Conservation (phyloP, 2,797 vertebrate species). For the Helarctos malayanus region DNA sequence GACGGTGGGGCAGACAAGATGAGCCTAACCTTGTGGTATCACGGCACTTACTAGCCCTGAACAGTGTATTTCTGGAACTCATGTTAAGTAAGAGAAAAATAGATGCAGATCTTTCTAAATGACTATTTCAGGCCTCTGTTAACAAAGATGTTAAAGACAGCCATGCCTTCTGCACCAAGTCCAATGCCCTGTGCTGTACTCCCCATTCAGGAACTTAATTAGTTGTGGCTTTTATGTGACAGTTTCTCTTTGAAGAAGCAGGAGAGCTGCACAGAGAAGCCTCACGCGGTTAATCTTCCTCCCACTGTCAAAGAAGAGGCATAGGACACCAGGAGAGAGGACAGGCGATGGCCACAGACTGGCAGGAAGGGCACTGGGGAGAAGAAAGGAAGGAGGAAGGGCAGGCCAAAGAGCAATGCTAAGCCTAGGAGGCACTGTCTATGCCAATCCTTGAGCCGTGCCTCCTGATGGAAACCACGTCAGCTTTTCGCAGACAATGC, state of each 20-base stretch:
- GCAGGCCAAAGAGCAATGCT: fast-evolving
- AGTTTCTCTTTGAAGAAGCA: conserved; percentile 59
- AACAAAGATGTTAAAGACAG: neutral
- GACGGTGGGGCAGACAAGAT: neutral
- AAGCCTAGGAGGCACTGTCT: neutral
- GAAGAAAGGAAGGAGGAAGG: neutral
- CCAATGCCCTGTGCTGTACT: fast-evolving
- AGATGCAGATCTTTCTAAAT: neutral
- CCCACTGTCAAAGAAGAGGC: neutral
- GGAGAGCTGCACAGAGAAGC: neutral
- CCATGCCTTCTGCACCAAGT: neutral
- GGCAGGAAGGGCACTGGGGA: neutral
- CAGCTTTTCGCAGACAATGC: fast-evolving
- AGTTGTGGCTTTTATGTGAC: neutral
- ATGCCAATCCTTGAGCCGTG: fast-evolving
- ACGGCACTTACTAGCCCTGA: fast-evolving
- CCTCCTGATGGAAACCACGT: fast-evolving
- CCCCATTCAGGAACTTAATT: neutral
- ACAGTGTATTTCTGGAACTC: neutral
- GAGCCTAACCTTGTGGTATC: neutral
- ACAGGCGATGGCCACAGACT: neutral
- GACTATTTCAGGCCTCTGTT: neutral
- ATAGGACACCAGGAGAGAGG: neutral
- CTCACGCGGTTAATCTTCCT: neutral
- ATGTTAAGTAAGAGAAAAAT: neutral